Conservation (phyloP, 1,140 invertebrate species). For the Aradophagus sp. region DNA sequence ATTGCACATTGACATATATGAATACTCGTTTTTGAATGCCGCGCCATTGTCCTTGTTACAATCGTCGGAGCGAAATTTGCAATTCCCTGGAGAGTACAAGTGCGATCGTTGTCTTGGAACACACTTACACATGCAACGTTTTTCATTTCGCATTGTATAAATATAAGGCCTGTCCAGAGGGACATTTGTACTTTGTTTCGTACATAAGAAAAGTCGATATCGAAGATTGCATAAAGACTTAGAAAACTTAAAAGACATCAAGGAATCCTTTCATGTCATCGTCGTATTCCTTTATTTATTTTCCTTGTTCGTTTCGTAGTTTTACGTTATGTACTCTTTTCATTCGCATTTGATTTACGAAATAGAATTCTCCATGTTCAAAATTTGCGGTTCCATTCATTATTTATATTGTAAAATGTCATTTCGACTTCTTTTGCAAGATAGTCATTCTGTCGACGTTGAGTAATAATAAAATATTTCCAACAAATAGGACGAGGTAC, state of each 20-base stretch:
- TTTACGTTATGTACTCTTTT: slow-evolving; percentile 20
- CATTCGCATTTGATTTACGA: slow-evolving; percentile 10
- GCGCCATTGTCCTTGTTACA: slow-evolving; percentile 17
- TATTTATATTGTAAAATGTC: slow-evolving; percentile 5
- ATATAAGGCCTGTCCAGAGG: slow-evolving; percentile 46
- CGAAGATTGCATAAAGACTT: slow-evolving; percentile 54
- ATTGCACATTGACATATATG: slow-evolving; percentile 43
- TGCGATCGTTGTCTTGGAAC: slow-evolving; percentile 48
- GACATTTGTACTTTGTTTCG: slow-evolving; percentile 52
- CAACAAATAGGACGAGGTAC: too few species aligned
- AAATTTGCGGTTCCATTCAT: slow-evolving; percentile 13
- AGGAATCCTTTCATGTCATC: slow-evolving; percentile 48
- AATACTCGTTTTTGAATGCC: slow-evolving; percentile 29
- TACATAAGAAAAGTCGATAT: slow-evolving; percentile 45
- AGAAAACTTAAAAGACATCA: slow-evolving; percentile 38
- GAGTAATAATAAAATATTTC: too few species aligned
- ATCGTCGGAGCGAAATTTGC: slow-evolving; percentile 62
- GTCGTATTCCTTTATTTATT: slow-evolving; percentile 30
- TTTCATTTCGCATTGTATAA: slow-evolving; percentile 55
- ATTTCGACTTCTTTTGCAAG: too few species aligned
- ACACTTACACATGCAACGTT: slow-evolving; percentile 29
- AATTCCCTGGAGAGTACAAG: slow-evolving; percentile 58
- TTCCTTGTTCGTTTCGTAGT: slow-evolving; percentile 10
- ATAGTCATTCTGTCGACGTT: too few species aligned
- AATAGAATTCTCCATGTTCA: slow-evolving; percentile 13